These are phyloP conservation scores for Embiotoca jacksoni DNA, from an alignment of 2,113 vertebrate genomes.

Conservation along the genomic window DNA sequence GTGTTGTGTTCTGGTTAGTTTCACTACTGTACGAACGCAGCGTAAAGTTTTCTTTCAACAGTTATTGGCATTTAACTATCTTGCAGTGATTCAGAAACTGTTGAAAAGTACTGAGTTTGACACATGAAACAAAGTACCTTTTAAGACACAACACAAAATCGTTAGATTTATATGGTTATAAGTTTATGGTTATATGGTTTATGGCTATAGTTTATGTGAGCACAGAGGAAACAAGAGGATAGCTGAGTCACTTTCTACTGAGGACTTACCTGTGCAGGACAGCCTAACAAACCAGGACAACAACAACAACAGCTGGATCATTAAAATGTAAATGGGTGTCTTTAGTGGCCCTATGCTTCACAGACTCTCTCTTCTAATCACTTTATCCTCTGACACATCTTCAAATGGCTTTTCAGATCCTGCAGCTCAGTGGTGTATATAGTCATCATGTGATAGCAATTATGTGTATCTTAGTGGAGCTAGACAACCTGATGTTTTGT, in stretches of 20 bases:
- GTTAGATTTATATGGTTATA: too few relatives aligned
- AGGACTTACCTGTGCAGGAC: slow-evolving; percentile 52
- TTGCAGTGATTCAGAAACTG: too few relatives aligned
- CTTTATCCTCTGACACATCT: slow-evolving; percentile 77
- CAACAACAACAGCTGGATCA: slow-evolving; percentile 70
- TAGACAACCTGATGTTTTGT: slow-evolving; percentile 79
- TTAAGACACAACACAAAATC: too few relatives aligned
- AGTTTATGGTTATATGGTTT: too few relatives aligned
- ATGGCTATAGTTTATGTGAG: not conserved
- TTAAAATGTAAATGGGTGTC: slow-evolving; percentile 76
- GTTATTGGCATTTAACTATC: not conserved
- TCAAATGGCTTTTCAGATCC: slow-evolving; percentile 74
- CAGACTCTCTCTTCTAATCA: slow-evolving; percentile 74
- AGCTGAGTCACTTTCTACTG: not conserved
- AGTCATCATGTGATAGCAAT: slow-evolving; percentile 82
- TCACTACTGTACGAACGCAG: too few relatives aligned
- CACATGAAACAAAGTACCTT: too few relatives aligned
- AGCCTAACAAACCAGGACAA: slow-evolving; percentile 65
- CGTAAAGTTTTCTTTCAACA: not conserved
- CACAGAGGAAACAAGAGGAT: not conserved
- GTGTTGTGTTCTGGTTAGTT: too few relatives aligned
- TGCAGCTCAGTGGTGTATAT: slow-evolving; percentile 61
- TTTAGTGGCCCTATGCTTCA: slow-evolving; percentile 75
- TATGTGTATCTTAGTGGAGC: slow-evolving; percentile 81
- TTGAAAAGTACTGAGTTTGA: too few relatives aligned